Conservation (phyloP, 2,797 vertebrate genomes). For the Pelodytes ibericus region DNA sequence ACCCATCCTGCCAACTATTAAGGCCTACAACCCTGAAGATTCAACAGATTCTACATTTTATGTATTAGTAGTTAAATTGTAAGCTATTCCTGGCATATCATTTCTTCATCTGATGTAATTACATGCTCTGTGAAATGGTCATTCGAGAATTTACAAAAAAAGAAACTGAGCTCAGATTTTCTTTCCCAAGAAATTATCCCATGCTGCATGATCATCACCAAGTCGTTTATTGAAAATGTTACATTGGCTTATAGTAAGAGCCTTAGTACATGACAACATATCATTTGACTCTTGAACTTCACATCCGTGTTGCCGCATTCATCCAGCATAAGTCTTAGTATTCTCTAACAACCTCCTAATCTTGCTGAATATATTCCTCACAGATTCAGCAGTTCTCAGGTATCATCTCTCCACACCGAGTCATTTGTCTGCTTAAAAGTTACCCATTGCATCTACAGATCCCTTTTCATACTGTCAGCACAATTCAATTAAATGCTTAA, state of each 20-base stretch:
- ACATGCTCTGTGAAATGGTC: too few relatives aligned
- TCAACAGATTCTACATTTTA: too few relatives aligned
- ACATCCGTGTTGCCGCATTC: background rate
- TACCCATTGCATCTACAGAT: conserved; percentile 45
- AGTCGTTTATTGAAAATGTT: background rate
- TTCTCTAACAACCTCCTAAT: conserved; percentile 37
- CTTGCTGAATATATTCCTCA: conserved; percentile 22
- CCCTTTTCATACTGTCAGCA: conserved; percentile 54
- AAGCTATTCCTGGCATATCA: too few relatives aligned
- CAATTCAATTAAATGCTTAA: conserved; percentile 53
- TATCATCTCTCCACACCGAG: conserved; percentile 53
- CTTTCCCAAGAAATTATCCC: background rate
- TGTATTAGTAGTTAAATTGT: too few relatives aligned
- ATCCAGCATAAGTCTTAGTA: conserved; percentile 4
- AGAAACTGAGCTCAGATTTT: too few relatives aligned
- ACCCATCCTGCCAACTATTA: too few relatives aligned
- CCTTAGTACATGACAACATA: conserved; percentile 13
- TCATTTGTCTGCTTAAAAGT: conserved; percentile 44
- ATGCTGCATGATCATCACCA: background rate
- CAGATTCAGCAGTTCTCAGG: conserved; percentile 34
- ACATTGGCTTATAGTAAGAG: background rate
- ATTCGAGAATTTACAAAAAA: too few relatives aligned
- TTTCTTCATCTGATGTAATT: too few relatives aligned
- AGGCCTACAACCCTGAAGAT: too few relatives aligned
- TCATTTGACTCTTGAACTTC: conserved; percentile 8